A percentile compares a stretch with the other conserved stretches of the same genome.
phyloP scores from a whole-genome alignment of 2,888 invertebrate species.

The Pediacus dermestoides region DNA sequence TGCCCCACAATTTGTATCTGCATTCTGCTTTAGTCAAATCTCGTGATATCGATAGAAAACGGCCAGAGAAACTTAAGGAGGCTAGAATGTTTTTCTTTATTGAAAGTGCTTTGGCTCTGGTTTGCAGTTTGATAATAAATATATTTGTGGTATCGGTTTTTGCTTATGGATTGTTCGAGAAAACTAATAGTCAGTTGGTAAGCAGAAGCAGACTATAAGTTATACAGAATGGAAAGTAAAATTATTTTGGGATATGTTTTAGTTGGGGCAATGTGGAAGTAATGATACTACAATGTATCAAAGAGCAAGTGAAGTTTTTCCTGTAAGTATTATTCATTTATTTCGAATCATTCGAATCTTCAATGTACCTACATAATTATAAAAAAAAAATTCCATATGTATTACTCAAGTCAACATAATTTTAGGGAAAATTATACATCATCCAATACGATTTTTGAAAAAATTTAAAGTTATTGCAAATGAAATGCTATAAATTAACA shows the following conservation, averaged over 20 bases:
- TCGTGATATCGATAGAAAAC: constrained; percentile 70
- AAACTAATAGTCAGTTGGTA: constrained; percentile 66
- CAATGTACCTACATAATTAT: constrained; percentile 2
- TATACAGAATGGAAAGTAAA: constrained; percentile 5
- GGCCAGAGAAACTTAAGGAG: constrained; percentile 67
- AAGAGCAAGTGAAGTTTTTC: constrained; percentile 39
- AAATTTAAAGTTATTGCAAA: no score
- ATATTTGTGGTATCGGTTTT: constrained; percentile 85
- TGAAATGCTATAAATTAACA: no score
- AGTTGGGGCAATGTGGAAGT: constrained; percentile 19
- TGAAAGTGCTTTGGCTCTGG: constrained; percentile 72
- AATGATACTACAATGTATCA: constrained; percentile 21
- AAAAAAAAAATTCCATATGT: constrained; percentile 7
- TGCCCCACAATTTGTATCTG: constrained; percentile 88
- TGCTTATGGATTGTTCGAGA: constrained; percentile 72
- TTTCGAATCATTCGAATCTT: not conserved
- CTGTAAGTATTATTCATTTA: constrained; percentile 38
- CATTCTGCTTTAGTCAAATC: constrained; percentile 89
- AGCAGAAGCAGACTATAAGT: constrained; percentile 42
- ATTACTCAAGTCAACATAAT: no score
- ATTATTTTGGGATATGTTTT: constrained; percentile 3
- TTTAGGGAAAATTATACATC: no score
- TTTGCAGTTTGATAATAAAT: constrained; percentile 81
- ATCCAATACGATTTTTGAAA: no score
- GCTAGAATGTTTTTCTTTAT: constrained; percentile 81